Evolutionary conservation across 2,113 vertebrate genomes (phyloP).

Genomic region (Grus americana): DNA sequence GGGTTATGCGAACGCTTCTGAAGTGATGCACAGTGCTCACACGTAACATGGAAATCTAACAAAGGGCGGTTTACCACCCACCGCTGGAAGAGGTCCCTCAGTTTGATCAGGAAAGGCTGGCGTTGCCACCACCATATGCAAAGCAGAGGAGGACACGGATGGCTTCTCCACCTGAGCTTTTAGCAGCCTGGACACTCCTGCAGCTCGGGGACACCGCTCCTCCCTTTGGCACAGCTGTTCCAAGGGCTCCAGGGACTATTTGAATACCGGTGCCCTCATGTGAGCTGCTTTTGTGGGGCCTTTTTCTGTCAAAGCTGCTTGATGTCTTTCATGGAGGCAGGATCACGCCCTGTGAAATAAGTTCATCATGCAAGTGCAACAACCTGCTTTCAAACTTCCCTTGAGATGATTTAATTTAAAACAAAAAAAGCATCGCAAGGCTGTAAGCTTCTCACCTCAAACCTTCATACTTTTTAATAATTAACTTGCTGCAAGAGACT

Average conservation of each 20-base stretch:
- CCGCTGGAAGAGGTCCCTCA: neutral
- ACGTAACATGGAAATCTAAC: neutral
- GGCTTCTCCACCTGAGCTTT: neutral
- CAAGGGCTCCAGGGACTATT: neutral
- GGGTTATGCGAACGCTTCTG: neutral
- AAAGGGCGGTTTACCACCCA: neutral
- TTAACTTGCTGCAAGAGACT: slow-evolving; percentile 44
- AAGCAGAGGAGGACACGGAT: neutral
- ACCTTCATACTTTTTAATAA: neutral
- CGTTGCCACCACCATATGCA: neutral
- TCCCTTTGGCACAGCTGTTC: neutral
- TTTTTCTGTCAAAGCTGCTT: neutral
- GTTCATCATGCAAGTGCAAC: neutral
- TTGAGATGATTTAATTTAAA: slow-evolving; percentile 57
- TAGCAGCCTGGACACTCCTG: neutral
- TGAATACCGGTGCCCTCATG: neutral
- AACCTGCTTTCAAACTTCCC: slow-evolving; percentile 24
- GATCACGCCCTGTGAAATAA: neutral
- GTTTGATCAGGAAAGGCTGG: neutral
- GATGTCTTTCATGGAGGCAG: neutral
- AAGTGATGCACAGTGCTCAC: neutral
- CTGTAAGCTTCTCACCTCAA: neutral
- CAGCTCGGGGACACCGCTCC: fast-evolving
- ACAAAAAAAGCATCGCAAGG: neutral
- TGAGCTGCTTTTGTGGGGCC: neutral